Conservation (phyloP, 1,140 invertebrate genomes). For the Zaprionus vittiger region DNA sequence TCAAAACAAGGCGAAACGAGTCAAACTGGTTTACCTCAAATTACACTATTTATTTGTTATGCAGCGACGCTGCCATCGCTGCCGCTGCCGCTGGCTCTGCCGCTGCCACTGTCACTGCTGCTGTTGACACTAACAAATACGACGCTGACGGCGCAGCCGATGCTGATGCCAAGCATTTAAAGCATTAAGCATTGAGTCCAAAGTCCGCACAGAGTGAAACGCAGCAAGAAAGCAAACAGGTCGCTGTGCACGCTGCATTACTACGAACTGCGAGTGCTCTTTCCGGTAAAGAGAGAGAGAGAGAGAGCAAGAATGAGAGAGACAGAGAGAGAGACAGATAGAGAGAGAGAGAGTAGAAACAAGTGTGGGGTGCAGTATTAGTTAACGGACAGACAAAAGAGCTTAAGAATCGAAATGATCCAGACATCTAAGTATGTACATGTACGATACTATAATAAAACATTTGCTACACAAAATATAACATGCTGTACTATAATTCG, state of each 20-base stretch:
- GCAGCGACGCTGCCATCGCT: background rate
- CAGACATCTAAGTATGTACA: no score
- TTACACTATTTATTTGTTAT: slow-evolving; percentile 28
- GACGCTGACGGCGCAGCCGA: background rate
- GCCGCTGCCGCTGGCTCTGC: background rate
- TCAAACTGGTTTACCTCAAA: slow-evolving; percentile 39
- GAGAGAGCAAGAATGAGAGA: background rate
- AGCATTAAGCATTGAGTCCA: slow-evolving; percentile 31
- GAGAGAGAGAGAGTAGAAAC: background rate
- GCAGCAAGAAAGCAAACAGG: slow-evolving; percentile 47
- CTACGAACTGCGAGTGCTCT: slow-evolving; percentile 33
- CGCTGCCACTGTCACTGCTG: background rate
- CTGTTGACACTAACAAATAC: slow-evolving; percentile 24
- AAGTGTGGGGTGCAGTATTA: background rate
- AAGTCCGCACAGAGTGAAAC: slow-evolving; percentile 32
- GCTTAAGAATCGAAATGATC: background rate
- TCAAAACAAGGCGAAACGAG: slow-evolving; percentile 6
- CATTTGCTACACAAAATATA: no score
- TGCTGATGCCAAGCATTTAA: slow-evolving; percentile 2
- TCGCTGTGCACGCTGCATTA: slow-evolving; percentile 17
- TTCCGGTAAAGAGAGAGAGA: background rate
- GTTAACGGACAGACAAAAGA: background rate
- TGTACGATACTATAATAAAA: no score
- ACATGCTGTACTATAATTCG: background rate
- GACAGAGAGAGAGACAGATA: no score